phyloP scores from a whole-genome alignment of 2,113 vertebrate genomes.

The Larimichthys crocea region DNA sequence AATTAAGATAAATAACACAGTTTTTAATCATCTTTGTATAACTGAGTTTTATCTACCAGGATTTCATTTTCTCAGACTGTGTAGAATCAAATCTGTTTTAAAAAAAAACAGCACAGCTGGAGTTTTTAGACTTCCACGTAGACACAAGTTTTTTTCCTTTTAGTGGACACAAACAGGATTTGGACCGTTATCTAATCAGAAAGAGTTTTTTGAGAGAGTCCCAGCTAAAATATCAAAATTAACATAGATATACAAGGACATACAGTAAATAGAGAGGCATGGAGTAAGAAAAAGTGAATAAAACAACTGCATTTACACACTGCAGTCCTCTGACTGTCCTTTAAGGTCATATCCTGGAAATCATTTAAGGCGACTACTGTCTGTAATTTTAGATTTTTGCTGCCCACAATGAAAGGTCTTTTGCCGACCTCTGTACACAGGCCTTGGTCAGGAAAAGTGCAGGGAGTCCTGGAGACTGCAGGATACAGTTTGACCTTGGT shows the following conservation, averaged over 20 bases:
- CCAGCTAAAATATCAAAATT: not conserved
- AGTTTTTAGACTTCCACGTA: not conserved
- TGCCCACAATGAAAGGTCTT: conserved; percentile 26
- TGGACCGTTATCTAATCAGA: too few relatives aligned
- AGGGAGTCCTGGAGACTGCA: not conserved
- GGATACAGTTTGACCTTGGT: not conserved
- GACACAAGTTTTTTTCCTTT: not conserved
- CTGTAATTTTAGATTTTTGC: conserved; percentile 33
- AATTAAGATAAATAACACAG: too few relatives aligned
- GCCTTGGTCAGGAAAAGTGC: not conserved
- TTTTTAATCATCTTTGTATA: not conserved
- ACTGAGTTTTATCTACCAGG: not conserved
- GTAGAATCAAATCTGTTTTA: too few relatives aligned
- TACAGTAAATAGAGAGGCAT: not conserved
- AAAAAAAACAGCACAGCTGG: not conserved
- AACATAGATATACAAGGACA: not conserved
- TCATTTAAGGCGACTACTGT: not conserved
- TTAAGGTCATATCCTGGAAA: not conserved
- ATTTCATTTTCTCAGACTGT: not conserved
- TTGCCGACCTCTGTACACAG: not conserved
- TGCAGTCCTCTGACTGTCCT: not conserved
- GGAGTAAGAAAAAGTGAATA: not conserved
- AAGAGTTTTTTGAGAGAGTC: too few relatives aligned
- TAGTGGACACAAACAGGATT: too few relatives aligned
- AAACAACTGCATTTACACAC: not conserved